phyloP scores from a whole-genome alignment of 2,113 vertebrate genomes.

The Forbesichthys papilliferus region DNA sequence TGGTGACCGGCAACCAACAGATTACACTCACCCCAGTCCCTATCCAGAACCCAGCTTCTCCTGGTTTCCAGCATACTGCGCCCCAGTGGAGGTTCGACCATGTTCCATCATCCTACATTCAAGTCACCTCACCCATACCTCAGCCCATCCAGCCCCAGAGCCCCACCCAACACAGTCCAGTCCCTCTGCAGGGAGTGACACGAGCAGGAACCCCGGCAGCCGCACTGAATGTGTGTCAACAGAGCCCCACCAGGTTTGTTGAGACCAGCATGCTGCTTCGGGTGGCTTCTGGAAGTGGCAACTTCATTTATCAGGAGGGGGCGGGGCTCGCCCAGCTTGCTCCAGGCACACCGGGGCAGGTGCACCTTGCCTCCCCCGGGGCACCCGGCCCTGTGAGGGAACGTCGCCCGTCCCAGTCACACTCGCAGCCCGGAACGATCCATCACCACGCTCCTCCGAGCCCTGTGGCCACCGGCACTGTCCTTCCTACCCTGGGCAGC shows the following conservation, averaged over 20 bases:
- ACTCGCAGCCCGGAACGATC: constrained; percentile 90
- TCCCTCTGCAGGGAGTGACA: constrained; percentile 80
- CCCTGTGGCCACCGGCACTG: constrained; percentile 78
- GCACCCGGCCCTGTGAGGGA: constrained; percentile 77
- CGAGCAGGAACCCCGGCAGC: constrained; percentile 78
- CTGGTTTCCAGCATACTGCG: constrained; percentile 87
- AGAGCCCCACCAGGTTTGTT: constrained; percentile 86
- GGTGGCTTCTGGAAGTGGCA: constrained; percentile 79
- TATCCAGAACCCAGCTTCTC: constrained; percentile 83
- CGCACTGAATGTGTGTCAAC: constrained; percentile 82
- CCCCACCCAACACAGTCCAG: constrained; percentile 86
- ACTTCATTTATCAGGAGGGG: constrained; percentile 90
- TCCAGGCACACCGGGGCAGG: constrained; percentile 77
- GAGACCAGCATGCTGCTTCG: constrained; percentile 86
- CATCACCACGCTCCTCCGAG: constrained; percentile 91
- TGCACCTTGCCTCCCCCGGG: constrained; percentile 80
- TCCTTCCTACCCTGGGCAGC: constrained; percentile 80
- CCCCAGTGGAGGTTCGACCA: constrained; percentile 87
- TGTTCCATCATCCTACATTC: constrained; percentile 86
- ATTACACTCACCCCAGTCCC: constrained; percentile 86
- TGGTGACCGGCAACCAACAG: constrained; percentile 86
- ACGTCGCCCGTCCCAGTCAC: constrained; percentile 87
- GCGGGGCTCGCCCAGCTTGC: constrained; percentile 85
- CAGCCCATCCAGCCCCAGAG: constrained; percentile 88
- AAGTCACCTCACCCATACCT: constrained; percentile 87